Evolutionary conservation across 2,113 vertebrate genomes (phyloP).

Genomic region (Gasterosteus nipponicus): DNA sequence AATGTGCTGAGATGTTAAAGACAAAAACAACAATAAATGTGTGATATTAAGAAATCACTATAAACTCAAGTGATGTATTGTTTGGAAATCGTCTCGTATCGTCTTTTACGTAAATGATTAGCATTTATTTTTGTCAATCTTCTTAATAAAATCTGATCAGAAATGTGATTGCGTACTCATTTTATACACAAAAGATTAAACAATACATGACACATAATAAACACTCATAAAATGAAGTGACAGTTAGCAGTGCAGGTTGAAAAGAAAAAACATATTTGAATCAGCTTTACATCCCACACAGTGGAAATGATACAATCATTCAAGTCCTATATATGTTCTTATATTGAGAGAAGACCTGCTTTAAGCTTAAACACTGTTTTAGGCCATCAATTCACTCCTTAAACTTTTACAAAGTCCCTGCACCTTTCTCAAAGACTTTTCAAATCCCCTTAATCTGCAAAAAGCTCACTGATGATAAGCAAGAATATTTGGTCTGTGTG

Average conservation of each 20-base stretch:
- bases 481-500: constrained; percentile 17
- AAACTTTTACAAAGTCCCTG: not conserved
- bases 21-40: constrained; percentile 2
- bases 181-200: constrained; percentile 60
- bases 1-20: constrained; percentile 19
- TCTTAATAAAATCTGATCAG: constrained; percentile 40
- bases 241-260: constrained; percentile 59
- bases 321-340: constrained; percentile 8
- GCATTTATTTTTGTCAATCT: constrained; percentile 17
- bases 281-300: constrained; percentile 69
- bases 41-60: constrained; percentile 1
- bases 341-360: not conserved
- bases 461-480: not conserved
- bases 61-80: not conserved
- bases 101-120: constrained; percentile 8
- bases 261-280: constrained; percentile 11
- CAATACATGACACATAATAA: constrained; percentile 35
- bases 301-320: constrained; percentile 63
- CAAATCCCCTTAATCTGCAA: not conserved
- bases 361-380: not conserved
- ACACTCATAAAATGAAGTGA: constrained; percentile 38
- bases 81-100: too few relatives aligned
- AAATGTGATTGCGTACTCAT: constrained; percentile 14
- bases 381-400: not conserved
- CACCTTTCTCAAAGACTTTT: not conserved